Evolutionary conservation across 2,888 invertebrate genomes (phyloP), one percentile per base, ranked within the genome.

Genomic region (Lasioglossum pauxillum): DNA sequence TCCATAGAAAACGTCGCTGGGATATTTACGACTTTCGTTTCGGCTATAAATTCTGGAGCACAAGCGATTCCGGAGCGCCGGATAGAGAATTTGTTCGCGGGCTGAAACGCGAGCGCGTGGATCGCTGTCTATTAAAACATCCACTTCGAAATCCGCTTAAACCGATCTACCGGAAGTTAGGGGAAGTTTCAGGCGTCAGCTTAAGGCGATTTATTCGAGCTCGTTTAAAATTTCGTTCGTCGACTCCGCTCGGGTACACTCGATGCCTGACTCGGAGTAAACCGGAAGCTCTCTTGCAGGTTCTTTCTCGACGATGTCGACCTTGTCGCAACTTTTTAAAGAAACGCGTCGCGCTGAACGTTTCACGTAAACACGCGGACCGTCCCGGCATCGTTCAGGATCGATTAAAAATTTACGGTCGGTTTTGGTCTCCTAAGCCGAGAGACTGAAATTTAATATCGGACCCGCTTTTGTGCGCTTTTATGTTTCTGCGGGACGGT

Each of bases 181-280:
- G n/a, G 57, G 71, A 74, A 82, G n/a, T 78, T 86, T 78, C 38
- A 35, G 81, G 78, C 82, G 75, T 74, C 67, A 76, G 76, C 78
- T 85, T 82, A 78, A 75, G 82, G 69, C 75, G 75, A 82, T 75
- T 75, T 79, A 82, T 84, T 76, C 80, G 72, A 76, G 78, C 84
- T 83, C 84, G 83, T 78, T 82, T 84, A 81, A 81, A 84, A 86
- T 86, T 86, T 82, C 85, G 80, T 27, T 27, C 75, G 46, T n/a
- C 44, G 82, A 69, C 67, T 69, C 53, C 8, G 35, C 14, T 27
- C 44, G 77, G n/a, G 69, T 74, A 38, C 44, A 19, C 41, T n/a
- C 46, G 44, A 19, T 35, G 76, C 60, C 49, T 38, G 71, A 27
- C 57, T 38, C 75, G 71, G 60, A 64, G 71, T 75, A 57, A 31